Evolutionary conservation across 2,113 vertebrate species (phyloP), one percentile per base, ranked within the genome.

Genomic region (Saiga tatarica): DNA sequence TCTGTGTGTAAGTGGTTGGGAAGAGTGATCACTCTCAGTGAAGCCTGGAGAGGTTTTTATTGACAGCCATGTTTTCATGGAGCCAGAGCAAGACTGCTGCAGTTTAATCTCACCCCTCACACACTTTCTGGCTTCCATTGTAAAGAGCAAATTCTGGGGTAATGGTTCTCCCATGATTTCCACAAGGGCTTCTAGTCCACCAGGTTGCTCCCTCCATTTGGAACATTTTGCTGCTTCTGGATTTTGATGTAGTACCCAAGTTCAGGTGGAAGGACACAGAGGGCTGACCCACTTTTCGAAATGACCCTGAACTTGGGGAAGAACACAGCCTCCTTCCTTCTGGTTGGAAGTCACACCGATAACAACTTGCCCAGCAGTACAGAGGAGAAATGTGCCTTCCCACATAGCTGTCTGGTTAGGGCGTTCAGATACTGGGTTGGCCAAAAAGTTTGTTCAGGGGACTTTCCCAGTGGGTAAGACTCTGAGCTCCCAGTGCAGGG

Each of bases 11-110:
- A 62, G 30, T 55, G 45, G 30, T 67, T 33, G 84, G 76, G 67
- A 90, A 96, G 42, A 93, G 81, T 95, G 76, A 62, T 52, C 36
- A 28, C 53, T 59, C n/a, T 90, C 81, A 95, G 47, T 1, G 3
- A 95, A 84, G 45, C 19, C 89, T 95, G 74, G 83, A 95, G 67
- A 55, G 36, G 21, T 89, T 11, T 90, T 94, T 96, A 39, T 57
- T 82, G 19, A 87, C 50, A 47, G 26, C 42, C 11, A 33, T 96
- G 78, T 96, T 91, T 95, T 86, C 57, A 74, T 53, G 86, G 87
- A 84, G 45, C 13, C 47, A 25, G 39, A 55, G 21, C 52, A 95
- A 94, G 71, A 87, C 79, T 94, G 89, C 42, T 86, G 28, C 28
- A 36, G 7, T 57, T 93, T 86, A 84, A 57, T 81, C 53, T 94